Evolutionary conservation across 2,113 vertebrate species (phyloP), one percentile per base, ranked within the genome.

Genomic region (Microcebus tavaratra): DNA sequence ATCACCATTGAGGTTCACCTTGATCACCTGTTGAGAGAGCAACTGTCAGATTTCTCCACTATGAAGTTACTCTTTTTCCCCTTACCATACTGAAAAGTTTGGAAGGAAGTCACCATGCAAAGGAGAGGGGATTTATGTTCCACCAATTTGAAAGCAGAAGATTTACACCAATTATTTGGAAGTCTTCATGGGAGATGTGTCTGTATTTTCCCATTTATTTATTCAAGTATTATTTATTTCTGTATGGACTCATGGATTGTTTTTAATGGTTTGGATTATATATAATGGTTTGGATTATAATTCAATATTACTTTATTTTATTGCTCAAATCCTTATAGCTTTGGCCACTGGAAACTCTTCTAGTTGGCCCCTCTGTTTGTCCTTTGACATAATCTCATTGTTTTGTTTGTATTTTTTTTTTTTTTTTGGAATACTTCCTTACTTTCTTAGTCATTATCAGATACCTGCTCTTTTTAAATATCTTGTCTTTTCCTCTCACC

Each of bases 251-350:
- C 29, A 53, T 14, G 12, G 13, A 42, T 81, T 78, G 45, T 93
- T 84, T 80, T 80, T 94, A 75, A 50, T 88, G 67, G 15, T 94
- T 87, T 48, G 20, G 55, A 80, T 61, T 86, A 83, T 93, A 88
- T 42, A 6, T 94, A 75, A 50, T 88, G 67, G 15, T 94, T 87
- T 48, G 20, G 55, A 80, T 61, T 86, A 83, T 93, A 88, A 91
- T 14, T 36, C 61, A 73, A 6, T 61, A 27, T 14, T 5, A 87
- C 23, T 82, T 87, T 88, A 10, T 57, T 82, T 82, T 88, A 17
- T 57, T 72, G 8, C 53, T 89, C 25, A 42, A 53, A 50, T 67
- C 27, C 34, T 68, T 82, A n/a, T 31, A 57, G 6, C 63, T 53
- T 76, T 90, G 84, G 9, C 55, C 31, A 34, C 4, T 45, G 27